Evolutionary conservation across 2,113 vertebrate species (phyloP).

Genomic region (Clarias gariepinus): DNA sequence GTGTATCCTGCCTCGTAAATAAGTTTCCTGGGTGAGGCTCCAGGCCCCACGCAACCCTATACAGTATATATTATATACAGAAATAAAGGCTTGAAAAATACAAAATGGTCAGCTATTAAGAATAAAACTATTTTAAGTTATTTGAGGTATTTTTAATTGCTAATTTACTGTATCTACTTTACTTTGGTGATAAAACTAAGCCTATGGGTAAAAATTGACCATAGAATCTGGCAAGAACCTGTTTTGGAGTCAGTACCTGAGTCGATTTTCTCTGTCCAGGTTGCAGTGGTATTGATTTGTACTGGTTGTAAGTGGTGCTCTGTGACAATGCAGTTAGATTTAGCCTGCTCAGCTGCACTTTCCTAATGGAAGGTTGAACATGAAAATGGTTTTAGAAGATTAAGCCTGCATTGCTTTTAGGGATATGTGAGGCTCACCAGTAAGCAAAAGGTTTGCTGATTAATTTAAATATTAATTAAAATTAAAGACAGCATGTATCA

Average conservation of each 20-base stretch:
- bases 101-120: not conserved
- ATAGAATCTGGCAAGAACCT: not conserved
- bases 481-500: slow-evolving; percentile 35
- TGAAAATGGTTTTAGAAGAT: slow-evolving; percentile 31
- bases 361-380: slow-evolving; percentile 44
- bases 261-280: not conserved
- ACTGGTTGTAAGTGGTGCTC: slow-evolving; percentile 12
- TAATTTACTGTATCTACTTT: not conserved
- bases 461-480: slow-evolving; percentile 49
- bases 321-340: slow-evolving; percentile 31
- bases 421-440: slow-evolving; percentile 41
- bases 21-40: no score
- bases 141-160: not conserved
- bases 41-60: no score
- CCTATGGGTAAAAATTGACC: not conserved
- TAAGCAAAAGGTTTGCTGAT: slow-evolving; percentile 48
- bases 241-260: not conserved
- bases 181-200: not conserved
- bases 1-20: no score
- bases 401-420: not conserved
- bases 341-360: slow-evolving; percentile 26
- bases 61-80: not conserved
- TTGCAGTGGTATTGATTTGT: slow-evolving; percentile 28
- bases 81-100: not conserved
- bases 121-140: not conserved